Percentiles rank a stretch among this genome's conserved stretches.
Conservation (phyloP, 2,888 invertebrate species). For the Andrena praecox region DNA sequence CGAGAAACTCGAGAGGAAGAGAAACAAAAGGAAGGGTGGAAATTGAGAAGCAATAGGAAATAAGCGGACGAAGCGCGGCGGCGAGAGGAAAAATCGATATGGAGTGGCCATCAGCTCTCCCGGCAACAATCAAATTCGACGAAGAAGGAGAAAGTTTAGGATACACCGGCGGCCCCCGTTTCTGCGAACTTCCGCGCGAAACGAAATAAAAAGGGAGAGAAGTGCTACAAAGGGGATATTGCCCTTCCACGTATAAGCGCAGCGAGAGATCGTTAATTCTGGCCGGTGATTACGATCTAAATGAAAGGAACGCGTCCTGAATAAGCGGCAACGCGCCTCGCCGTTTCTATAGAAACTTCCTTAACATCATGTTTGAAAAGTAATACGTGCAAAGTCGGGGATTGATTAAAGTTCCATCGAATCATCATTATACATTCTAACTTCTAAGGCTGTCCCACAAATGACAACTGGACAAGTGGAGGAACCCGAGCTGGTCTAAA, state of each 20-base stretch:
- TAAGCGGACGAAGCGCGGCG: constrained; percentile 33
- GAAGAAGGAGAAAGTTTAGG: constrained; percentile 73
- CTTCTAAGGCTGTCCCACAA: too few relatives aligned
- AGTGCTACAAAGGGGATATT: constrained; percentile 63
- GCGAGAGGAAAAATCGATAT: constrained; percentile 52
- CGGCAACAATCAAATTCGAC: constrained; percentile 74
- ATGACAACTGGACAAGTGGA: too few relatives aligned
- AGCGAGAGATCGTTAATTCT: constrained; percentile 62
- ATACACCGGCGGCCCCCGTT: constrained; percentile 64
- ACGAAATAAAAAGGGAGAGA: constrained; percentile 61
- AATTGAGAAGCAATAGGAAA: constrained; percentile 28
- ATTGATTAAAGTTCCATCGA: too few relatives aligned
- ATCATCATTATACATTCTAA: too few relatives aligned
- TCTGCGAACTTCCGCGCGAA: constrained; percentile 56
- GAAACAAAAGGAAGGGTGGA: neutral
- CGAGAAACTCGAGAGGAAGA: constrained; percentile 4
- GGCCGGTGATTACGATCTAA: constrained; percentile 54
- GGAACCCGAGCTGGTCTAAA: too few relatives aligned
- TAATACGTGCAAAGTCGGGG: neutral
- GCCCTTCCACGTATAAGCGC: constrained; percentile 57
- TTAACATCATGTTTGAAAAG: constrained; percentile 2
- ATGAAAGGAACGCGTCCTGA: constrained; percentile 56
- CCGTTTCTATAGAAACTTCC: constrained; percentile 12
- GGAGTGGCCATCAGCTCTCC: constrained; percentile 69
- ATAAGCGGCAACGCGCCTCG: constrained; percentile 37